Conservation (phyloP, 2,888 invertebrate genomes). For the Drepanosiphum platanoidis region DNA sequence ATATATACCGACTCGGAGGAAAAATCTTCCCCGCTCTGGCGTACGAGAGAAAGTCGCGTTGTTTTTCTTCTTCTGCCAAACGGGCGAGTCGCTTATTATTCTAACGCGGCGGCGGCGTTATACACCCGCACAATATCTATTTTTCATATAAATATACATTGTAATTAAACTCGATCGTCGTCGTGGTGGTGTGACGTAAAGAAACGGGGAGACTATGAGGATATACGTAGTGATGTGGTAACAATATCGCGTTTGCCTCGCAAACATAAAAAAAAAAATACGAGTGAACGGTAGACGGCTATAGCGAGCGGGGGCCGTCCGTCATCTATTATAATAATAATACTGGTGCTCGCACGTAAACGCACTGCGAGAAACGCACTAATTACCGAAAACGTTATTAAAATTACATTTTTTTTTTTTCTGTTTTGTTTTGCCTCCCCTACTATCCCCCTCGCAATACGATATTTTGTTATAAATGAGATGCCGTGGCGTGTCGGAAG, state of each 20-base stretch:
- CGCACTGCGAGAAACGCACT: neutral
- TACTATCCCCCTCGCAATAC: neutral
- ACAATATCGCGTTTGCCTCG: too few relatives aligned
- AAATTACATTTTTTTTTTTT: slow-evolving; percentile 28
- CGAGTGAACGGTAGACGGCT: too few relatives aligned
- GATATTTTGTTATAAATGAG: slow-evolving; percentile 34
- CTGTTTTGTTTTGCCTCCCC: neutral
- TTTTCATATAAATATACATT: neutral
- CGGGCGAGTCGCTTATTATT: slow-evolving; percentile 1
- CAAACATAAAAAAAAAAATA: too few relatives aligned
- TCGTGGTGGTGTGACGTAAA: neutral
- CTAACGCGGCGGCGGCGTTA: neutral
- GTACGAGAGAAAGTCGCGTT: neutral
- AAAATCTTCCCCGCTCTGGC: neutral
- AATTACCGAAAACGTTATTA: slow-evolving; percentile 42
- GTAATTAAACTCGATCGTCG: slow-evolving; percentile 13
- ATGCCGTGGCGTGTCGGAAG: slow-evolving; percentile 10
- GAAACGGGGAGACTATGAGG: slow-evolving; percentile 16
- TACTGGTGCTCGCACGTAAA: neutral
- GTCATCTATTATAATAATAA: neutral
- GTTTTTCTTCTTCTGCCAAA: neutral
- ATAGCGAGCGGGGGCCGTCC: neutral
- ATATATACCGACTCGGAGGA: too few relatives aligned
- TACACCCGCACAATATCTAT: neutral
- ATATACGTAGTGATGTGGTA: too few relatives aligned